Evolutionary conservation across 2,797 vertebrate species (phyloP).

Genomic region (Poecile montanus): DNA sequence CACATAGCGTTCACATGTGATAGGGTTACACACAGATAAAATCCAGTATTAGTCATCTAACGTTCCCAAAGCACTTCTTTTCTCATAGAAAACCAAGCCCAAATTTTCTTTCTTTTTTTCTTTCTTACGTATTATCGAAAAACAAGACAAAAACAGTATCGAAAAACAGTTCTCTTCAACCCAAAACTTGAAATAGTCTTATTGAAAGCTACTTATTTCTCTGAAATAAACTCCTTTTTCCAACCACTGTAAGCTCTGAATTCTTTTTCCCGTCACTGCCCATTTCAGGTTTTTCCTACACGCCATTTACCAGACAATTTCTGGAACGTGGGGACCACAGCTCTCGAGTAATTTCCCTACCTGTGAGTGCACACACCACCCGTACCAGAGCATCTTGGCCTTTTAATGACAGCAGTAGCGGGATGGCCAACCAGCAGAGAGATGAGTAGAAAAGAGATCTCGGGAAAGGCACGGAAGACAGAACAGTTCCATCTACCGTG

Average conservation of each 20-base stretch:
- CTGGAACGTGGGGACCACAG: fast-evolving
- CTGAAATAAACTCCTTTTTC: background rate
- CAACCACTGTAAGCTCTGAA: background rate
- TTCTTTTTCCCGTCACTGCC: background rate
- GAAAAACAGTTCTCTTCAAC: background rate
- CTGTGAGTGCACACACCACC: background rate
- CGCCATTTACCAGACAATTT: background rate
- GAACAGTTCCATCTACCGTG: background rate
- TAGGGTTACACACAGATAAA: background rate
- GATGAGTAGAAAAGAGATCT: background rate
- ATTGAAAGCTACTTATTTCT: background rate
- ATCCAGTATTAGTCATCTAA: background rate
- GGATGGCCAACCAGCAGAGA: background rate
- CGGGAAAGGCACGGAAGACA: background rate
- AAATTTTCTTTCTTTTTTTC: background rate
- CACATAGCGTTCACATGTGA: background rate
- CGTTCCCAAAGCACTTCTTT: background rate
- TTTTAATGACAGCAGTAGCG: background rate
- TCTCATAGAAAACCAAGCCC: background rate
- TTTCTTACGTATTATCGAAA: background rate
- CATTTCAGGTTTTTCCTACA: background rate
- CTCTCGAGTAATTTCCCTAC: background rate
- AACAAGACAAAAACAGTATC: too few species aligned
- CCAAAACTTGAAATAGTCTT: background rate
- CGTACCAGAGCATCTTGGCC: fast-evolving